Percentiles rank a stretch among this genome's conserved stretches.
Conservation (phyloP, 2,113 vertebrate genomes). For the Chloropsis hardwickii region DNA sequence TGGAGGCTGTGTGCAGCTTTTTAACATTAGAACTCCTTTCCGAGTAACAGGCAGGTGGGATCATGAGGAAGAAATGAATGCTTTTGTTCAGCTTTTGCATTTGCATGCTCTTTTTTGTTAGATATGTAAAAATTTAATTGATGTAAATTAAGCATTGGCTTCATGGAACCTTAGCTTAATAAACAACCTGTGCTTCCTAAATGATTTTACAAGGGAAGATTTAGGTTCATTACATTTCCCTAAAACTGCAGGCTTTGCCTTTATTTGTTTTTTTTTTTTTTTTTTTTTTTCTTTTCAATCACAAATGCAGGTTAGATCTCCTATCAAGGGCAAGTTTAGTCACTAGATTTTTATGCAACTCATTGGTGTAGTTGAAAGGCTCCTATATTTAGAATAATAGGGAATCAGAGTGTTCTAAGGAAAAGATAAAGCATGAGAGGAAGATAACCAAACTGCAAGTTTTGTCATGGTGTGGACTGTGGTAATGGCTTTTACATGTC, state of each 20-base stretch:
- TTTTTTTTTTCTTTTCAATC: background rate
- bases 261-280: no score
- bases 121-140: background rate
- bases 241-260: accelerated
- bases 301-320: background rate
- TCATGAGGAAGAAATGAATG: background rate
- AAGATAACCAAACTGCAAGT: background rate
- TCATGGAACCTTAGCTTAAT: background rate
- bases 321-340: background rate
- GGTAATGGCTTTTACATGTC: background rate
- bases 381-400: background rate
- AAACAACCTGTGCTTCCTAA: background rate
- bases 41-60: background rate
- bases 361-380: background rate
- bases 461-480: background rate
- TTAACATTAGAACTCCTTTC: background rate
- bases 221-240: background rate
- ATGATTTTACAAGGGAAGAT: background rate
- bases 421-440: background rate
- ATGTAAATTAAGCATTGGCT: background rate
- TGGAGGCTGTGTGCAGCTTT: background rate
- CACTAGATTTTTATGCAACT: background rate
- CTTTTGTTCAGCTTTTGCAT: background rate
- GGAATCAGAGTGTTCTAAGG: background rate
- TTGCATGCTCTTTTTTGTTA: background rate